Conservation (phyloP, 1,140 invertebrate species). For the Andricus grossulariae region DNA sequence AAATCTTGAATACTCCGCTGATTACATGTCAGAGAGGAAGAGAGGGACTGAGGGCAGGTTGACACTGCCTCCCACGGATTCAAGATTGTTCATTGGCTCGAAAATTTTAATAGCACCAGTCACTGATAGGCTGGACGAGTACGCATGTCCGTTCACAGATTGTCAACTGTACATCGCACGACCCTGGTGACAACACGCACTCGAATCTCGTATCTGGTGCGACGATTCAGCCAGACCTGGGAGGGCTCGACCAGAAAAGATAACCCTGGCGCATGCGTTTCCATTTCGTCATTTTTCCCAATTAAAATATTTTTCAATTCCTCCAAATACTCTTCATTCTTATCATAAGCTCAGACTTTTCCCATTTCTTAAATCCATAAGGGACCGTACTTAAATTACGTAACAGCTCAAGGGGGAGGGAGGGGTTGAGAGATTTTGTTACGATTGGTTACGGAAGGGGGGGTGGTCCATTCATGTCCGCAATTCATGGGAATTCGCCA, state of each 20-base stretch:
- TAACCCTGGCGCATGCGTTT: constrained; percentile 47
- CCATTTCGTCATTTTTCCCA: neutral
- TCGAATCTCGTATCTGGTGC: constrained; percentile 56
- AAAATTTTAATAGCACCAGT: constrained; percentile 74
- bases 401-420: too few relatives aligned
- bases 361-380: too few relatives aligned
- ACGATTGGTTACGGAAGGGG: too few relatives aligned
- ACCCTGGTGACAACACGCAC: constrained; percentile 63
- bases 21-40: constrained; percentile 14
- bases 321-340: too few relatives aligned
- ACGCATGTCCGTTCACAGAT: constrained; percentile 71
- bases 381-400: too few relatives aligned
- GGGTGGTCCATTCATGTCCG: too few relatives aligned
- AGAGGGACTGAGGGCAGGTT: constrained; percentile 35
- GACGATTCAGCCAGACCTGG: constrained; percentile 51
- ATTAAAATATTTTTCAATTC: neutral
- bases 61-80: constrained; percentile 56
- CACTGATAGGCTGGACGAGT: constrained; percentile 71
- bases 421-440: too few relatives aligned
- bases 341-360: too few relatives aligned
- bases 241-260: constrained; percentile 44
- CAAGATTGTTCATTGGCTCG: constrained; percentile 70
- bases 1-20: neutral
- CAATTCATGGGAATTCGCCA: too few relatives aligned
- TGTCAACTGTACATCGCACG: constrained; percentile 66